Evolutionary conservation across 2,888 invertebrate genomes (phyloP).

Genomic region (Sipunculus nudus): DNA sequence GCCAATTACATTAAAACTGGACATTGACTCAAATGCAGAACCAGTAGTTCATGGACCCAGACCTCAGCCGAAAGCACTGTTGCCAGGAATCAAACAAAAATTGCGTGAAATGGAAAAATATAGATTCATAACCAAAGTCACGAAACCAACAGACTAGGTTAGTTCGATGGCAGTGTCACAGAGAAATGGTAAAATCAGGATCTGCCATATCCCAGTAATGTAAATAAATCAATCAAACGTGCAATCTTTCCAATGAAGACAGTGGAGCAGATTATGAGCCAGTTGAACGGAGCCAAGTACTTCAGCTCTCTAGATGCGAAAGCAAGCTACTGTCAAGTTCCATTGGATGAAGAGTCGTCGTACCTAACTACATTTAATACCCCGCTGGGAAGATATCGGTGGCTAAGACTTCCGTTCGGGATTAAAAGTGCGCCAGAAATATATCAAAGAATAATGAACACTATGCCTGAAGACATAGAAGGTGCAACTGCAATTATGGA

Average conservation of each 20-base stretch:
- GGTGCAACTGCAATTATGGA: slow-evolving; percentile 1
- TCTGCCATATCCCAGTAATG: slow-evolving; percentile 38
- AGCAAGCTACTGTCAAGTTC: slow-evolving; percentile 41
- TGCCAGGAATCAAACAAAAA: slow-evolving; percentile 25
- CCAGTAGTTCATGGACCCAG: slow-evolving; percentile 29
- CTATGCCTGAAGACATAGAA: slow-evolving; percentile 1
- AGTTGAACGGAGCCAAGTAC: slow-evolving; percentile 37
- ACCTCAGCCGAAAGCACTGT: slow-evolving; percentile 25
- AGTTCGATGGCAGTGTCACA: slow-evolving; percentile 39
- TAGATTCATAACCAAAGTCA: slow-evolving; percentile 33
- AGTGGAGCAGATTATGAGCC: slow-evolving; percentile 38
- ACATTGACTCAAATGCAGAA: slow-evolving; percentile 17
- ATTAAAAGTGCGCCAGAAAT: slow-evolving; percentile 5
- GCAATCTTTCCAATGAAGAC: slow-evolving; percentile 40
- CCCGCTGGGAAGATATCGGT: slow-evolving; percentile 29
- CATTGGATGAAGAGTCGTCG: slow-evolving; percentile 35
- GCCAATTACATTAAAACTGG: too few relatives aligned
- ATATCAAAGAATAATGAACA: slow-evolving; percentile 2
- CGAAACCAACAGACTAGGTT: slow-evolving; percentile 42
- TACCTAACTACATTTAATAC: slow-evolving; percentile 45
- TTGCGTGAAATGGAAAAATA: slow-evolving; percentile 39
- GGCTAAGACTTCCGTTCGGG: slow-evolving; percentile 11
- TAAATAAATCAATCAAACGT: slow-evolving; percentile 34
- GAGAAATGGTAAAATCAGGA: slow-evolving; percentile 36
- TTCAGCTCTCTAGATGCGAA: slow-evolving; percentile 44